Evolutionary conservation across 2,888 invertebrate species (phyloP), one percentile per base, ranked within the genome.

Genomic region (Parnassius glacialis): DNA sequence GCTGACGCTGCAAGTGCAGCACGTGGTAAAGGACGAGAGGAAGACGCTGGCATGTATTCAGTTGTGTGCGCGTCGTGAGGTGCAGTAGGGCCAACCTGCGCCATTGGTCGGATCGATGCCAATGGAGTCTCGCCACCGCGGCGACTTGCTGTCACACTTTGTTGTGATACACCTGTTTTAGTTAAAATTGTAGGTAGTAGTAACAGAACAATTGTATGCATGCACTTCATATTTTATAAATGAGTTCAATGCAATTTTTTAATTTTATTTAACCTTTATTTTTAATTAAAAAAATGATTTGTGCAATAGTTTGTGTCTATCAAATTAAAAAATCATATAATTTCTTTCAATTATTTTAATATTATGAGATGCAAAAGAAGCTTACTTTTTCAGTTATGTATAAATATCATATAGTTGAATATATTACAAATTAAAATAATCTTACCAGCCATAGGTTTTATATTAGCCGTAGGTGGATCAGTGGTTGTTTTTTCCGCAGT

Each of bases 21-120:
- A 57, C 93, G 88, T 0, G 92, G 91, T 64, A 90, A 75, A 78
- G 93, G 77, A 76, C 94, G 71, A 61, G 96, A 96, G 41, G 96
- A 96, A 2, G 96, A 96, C 0, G 96, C 96, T 1, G 96, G 96
- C 92, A 96, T 96, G 82, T 96, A 97, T 84, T 97, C 97, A 0
- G 96, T 96, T 61, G 87, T 84, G 76, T 91, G 92, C 34, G 87
- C 92, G 73, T 85, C 92, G 78, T 80, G 92, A 62, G 94, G 94
- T 58, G 95, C 95, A 52, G 96, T 96, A n/a, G 97, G 97, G 54
- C 96, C 92, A 60, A 97, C 96, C 56, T 95, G 95, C 25, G 95
- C 95, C 69, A 98, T 97, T 0, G 98, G 98, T 45, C 98, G 93
- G 74, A 98, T 98, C 72, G 98, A 97, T 20, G 98, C 98, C 66